Evolutionary conservation across 1,140 invertebrate genomes (phyloP), one percentile per base, ranked within the genome.

Genomic region (Venturia canescens): DNA sequence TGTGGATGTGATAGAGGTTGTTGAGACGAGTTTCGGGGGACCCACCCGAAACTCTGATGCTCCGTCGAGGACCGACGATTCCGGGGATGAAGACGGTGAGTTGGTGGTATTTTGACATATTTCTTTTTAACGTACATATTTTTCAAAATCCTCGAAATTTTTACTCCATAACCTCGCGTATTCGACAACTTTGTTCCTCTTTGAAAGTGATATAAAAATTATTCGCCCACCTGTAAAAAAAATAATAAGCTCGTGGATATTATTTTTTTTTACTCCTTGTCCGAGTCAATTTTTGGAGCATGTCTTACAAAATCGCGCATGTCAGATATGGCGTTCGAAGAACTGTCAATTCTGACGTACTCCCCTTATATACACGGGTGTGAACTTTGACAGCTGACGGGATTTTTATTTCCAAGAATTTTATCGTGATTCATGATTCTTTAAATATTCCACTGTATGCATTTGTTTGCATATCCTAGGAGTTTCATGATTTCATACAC

Each of bases 1-100:
- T 87, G 93, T 94, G 85, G 93, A 94, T 89, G 93, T 93, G 89
- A 95, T 95, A 87, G 94, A 95, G 91, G 92, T 94, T 86, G 92
- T 92, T 53, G 92, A 93, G 85, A 90, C 91, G 23, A 92, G 87
- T 84, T 86, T 90, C 84, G 84, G 86, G 48, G 85, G 82, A 74
- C 86, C 87, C 75, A 80, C 82, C 34, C 78, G 84, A 80, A 78
- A 82, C 48, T 79, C 83, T 71, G 89, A 91, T 81, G 85, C 88
- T 69, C 88, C 89, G 50, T 82, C 83, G 70, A 88, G 86, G 29
- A 85, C 85, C 79, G 91, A 92, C 31, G 89, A 90, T 78, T 87
- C 90, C 60, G 78, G 86, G 71, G 91, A 92, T 77, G 92, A 92
- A 50, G 91, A 92, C 83, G 90, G 92, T 92, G 79, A 90, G 89